A percentile compares a stretch with the other conserved stretches of the same genome.
Conservation (phyloP, 2,888 invertebrate genomes). For the Palloptera scutellata region DNA sequence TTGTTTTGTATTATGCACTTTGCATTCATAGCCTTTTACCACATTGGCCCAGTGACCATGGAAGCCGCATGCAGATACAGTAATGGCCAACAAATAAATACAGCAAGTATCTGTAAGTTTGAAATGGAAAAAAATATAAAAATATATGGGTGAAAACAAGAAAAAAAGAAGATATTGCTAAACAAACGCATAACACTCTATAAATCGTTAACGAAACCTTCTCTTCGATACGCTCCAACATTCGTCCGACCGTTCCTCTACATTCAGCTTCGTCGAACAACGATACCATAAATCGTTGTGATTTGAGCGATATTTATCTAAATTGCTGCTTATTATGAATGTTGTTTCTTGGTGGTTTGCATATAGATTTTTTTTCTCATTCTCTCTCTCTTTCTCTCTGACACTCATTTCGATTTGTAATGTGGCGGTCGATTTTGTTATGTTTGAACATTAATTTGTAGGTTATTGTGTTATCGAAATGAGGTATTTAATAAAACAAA, state of each 20-base stretch:
- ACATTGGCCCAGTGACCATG: slow-evolving; percentile 10
- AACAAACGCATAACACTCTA: slow-evolving; percentile 13
- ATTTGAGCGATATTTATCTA: slow-evolving; percentile 34
- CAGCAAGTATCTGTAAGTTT: not conserved
- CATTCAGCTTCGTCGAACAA: not conserved
- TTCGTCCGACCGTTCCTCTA: not conserved
- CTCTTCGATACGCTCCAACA: not conserved
- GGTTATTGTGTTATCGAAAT: not conserved
- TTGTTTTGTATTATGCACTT: no score
- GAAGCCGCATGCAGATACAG: not conserved
- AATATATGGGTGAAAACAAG: not conserved
- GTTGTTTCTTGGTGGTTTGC: slow-evolving; percentile 1
- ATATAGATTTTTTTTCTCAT: not conserved
- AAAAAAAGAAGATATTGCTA: slow-evolving; percentile 3
- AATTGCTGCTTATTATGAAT: slow-evolving; percentile 32
- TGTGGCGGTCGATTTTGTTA: not conserved
- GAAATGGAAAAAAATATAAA: not conserved
- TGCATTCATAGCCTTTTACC: not conserved
- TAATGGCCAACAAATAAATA: not conserved
- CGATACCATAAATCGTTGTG: slow-evolving; percentile 34
- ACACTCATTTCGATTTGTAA: not conserved
- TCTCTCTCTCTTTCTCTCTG: not conserved
- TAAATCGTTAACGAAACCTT: slow-evolving; percentile 15
- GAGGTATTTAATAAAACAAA: no score
- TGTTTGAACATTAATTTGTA: slow-evolving; percentile 8